Evolutionary conservation across 2,113 vertebrate species (phyloP).

Genomic region (Chionis minor): DNA sequence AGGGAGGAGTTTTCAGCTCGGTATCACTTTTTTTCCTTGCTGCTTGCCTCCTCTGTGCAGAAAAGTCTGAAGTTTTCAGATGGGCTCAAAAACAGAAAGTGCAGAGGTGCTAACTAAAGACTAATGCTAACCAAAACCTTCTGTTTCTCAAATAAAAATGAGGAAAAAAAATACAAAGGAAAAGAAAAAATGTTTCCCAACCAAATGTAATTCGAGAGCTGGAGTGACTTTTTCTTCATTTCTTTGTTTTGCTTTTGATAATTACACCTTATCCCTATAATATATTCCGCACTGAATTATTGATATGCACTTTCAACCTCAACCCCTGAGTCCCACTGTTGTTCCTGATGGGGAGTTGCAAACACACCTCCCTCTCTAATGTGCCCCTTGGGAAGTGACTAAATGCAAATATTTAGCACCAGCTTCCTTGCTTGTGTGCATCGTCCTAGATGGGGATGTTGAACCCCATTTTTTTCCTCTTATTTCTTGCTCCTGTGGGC

Average conservation of each 20-base stretch:
- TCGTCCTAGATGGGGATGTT: background rate
- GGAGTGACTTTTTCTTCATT: background rate
- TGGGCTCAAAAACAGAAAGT: background rate
- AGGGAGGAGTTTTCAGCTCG: background rate
- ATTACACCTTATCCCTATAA: background rate
- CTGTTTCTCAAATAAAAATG: background rate
- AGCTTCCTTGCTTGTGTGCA: background rate
- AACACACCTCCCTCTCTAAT: constrained; percentile 1
- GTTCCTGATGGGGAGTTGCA: background rate
- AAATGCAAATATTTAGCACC: constrained; percentile 8
- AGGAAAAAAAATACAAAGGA: background rate
- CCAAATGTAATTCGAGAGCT: background rate
- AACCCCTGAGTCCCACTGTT: background rate
- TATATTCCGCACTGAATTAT: constrained; percentile 20
- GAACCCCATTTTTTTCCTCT: background rate
- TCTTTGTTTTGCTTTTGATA: constrained; percentile 54
- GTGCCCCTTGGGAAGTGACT: background rate
- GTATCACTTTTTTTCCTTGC: background rate
- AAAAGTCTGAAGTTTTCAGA: background rate
- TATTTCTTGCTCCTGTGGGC: background rate
- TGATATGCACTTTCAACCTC: constrained; percentile 55
- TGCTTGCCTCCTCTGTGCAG: background rate
- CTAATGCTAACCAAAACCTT: background rate
- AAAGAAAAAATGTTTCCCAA: background rate
- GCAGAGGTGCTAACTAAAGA: background rate